phyloP scores from a whole-genome alignment of 1,140 invertebrate genomes.

The Apocrypta bakeri region DNA sequence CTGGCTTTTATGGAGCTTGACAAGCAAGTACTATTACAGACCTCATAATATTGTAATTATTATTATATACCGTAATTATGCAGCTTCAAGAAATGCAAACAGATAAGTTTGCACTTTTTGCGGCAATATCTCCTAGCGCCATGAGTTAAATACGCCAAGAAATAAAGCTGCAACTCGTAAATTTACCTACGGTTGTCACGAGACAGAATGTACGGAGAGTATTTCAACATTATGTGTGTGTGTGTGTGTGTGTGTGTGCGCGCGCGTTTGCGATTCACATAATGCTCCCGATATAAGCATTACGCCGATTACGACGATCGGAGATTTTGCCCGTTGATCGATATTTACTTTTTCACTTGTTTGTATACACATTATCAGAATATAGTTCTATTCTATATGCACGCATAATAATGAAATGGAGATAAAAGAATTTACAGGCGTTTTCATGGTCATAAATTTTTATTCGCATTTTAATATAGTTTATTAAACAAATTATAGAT shows the following conservation, averaged over 20 bases:
- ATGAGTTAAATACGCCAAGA: slow-evolving; percentile 39
- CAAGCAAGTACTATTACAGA: slow-evolving; percentile 61
- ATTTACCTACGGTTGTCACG: slow-evolving; percentile 22
- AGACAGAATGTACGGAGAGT: slow-evolving; percentile 21
- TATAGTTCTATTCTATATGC: too few species aligned
- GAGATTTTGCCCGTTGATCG: not conserved
- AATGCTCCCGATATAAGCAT: not conserved
- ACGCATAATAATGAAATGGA: too few species aligned
- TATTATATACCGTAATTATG: slow-evolving; percentile 60
- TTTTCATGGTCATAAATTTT: too few species aligned
- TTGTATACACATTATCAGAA: too few species aligned
- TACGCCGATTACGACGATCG: not conserved
- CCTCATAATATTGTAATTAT: slow-evolving; percentile 65
- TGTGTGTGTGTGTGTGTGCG: too few species aligned
- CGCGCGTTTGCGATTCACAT: too few species aligned
- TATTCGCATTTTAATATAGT: too few species aligned
- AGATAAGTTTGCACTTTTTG: slow-evolving; percentile 41
- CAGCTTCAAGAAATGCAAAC: slow-evolving; percentile 46
- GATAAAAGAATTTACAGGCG: too few species aligned
- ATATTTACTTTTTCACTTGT: too few species aligned
- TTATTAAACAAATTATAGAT: too few species aligned
- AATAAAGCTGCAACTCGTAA: slow-evolving; percentile 42
- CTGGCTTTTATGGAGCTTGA: slow-evolving; percentile 63
- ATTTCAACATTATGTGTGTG: not conserved
- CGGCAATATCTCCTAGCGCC: slow-evolving; percentile 24